Evolutionary conservation across 2,797 vertebrate species (phyloP), one percentile per base, ranked within the genome.

Genomic region (Gadopsis bispinosus): DNA sequence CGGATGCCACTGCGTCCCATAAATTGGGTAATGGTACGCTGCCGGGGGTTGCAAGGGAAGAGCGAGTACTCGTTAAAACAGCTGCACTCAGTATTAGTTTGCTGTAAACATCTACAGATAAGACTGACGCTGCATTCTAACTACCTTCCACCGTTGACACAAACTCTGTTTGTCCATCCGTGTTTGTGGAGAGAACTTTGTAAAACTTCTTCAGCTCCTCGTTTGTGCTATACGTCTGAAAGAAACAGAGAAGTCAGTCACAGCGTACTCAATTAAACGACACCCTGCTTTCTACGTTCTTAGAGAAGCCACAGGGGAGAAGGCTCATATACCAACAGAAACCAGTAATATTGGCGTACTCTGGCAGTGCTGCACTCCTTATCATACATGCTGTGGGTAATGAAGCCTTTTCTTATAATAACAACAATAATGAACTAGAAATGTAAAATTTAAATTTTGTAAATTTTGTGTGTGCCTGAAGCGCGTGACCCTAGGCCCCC

Each of bases 1-100:
- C 7, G 98, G 97, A 87, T 99, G 98, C 98, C 98, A 99, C 71
- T 99, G 98, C 0, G 97, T 92, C 0, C 91, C 96, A 62, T 99
- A 99, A 50, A 99, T 69, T 0, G 98, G 98, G 37, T 96, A 98
- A 50, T 92, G 66, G 61, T 93, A 92, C 0, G 96, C 98, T 99
- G 89, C 37, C 75, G 14, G 60, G 11, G 63, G 11, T 26, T 26
- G 26, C 0, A 50, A 66, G 64, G 17, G 4, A 58, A 66, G 20
- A 74, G 37, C 12, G 45, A 37, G 2, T 0, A 1, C 6, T 53
- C 4, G 17, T 35, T 31, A 39, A 43, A 47, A 39, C 0, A 7
- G 3, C 13, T 0, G n/a, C 3, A 11, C 16, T 12, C 22, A 0
- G 31, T 14, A 0, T 3, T 1, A 9, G 4, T 53, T 41, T 17